Percentiles rank a stretch among this genome's conserved stretches.
These are phyloP conservation scores for Strix uralensis DNA, from an alignment of 2,113 vertebrate species.

Conservation along the genomic window DNA sequence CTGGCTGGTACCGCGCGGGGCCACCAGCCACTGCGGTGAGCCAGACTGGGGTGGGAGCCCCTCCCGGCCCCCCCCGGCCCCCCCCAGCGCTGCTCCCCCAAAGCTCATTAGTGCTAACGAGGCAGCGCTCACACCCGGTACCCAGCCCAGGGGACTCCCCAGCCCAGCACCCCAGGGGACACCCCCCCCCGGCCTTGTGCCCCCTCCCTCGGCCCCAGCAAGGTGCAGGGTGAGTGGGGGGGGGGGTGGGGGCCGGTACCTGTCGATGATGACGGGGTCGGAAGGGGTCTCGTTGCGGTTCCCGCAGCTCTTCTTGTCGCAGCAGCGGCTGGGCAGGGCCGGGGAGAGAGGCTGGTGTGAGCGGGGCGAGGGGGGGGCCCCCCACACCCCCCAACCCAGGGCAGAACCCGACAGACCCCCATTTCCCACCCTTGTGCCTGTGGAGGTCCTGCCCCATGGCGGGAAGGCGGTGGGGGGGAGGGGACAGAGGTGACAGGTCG, in stretches of 20 bases:
- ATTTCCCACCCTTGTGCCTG: too few species aligned
- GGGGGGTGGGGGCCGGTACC: slow-evolving; percentile 63
- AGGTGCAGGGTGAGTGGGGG: too few species aligned
- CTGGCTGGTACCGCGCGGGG: too few species aligned
- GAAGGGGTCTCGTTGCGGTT: slow-evolving; percentile 97
- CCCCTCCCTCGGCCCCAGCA: background rate
- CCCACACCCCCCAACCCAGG: background rate
- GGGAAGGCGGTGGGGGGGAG: background rate
- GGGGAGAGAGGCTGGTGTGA: background rate
- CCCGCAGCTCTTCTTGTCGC: slow-evolving; percentile 97
- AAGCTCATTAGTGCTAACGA: background rate
- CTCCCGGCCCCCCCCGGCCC: background rate
- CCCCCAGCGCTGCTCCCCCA: background rate
- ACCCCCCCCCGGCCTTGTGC: background rate
- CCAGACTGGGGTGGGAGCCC: background rate
- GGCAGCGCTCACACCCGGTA: background rate
- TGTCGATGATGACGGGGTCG: slow-evolving; percentile 98
- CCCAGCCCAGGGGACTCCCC: background rate
- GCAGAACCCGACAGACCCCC: too few species aligned
- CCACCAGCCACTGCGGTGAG: background rate
- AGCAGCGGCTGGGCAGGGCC: slow-evolving; percentile 82
- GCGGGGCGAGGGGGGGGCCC: background rate
- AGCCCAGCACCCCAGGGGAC: background rate
- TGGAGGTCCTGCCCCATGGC: background rate
- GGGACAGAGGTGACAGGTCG: background rate